Percentiles rank a stretch among this genome's conserved stretches.
Evolutionary conservation across 2,113 vertebrate genomes (phyloP).

Genomic region (Elachura formosa): DNA sequence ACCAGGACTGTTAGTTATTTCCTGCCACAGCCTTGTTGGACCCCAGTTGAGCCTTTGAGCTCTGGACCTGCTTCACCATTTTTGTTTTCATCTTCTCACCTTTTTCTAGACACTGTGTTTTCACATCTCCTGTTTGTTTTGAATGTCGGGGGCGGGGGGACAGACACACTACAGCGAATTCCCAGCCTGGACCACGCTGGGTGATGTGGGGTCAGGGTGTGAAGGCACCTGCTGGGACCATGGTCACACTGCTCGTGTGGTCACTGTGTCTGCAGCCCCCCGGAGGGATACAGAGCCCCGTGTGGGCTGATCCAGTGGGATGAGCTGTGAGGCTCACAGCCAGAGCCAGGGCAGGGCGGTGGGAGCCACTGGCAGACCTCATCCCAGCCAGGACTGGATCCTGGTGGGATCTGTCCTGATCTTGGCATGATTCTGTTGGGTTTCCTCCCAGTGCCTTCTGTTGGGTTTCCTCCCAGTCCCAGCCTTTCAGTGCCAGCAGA

Average conservation of each 20-base stretch:
- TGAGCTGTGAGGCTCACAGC: neutral
- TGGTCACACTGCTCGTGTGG: neutral
- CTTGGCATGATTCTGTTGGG: rapidly evolving
- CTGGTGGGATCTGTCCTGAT: neutral
- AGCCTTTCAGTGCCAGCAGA: rapidly evolving
- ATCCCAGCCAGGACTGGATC: rapidly evolving
- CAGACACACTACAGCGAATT: rapidly evolving
- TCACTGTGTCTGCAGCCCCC: rapidly evolving
- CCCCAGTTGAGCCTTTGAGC: rapidly evolving
- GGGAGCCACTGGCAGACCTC: neutral
- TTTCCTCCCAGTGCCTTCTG: neutral
- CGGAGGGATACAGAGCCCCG: rapidly evolving
- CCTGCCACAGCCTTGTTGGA: rapidly evolving
- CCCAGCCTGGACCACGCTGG: neutral
- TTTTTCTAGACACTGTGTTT: neutral
- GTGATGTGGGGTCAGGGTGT: rapidly evolving
- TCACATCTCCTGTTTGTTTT: conserved; percentile 17
- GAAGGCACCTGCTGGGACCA: neutral
- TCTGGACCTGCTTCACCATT: neutral
- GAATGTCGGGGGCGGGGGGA: neutral
- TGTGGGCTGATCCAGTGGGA: rapidly evolving
- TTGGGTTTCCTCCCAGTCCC: neutral
- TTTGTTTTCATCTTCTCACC: neutral
- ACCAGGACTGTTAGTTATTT: neutral
- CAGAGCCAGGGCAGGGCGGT: rapidly evolving